Base-by-base conservation (phyloP, 2,888 invertebrate genomes). In the Amblyjoppa proteus region DNA sequence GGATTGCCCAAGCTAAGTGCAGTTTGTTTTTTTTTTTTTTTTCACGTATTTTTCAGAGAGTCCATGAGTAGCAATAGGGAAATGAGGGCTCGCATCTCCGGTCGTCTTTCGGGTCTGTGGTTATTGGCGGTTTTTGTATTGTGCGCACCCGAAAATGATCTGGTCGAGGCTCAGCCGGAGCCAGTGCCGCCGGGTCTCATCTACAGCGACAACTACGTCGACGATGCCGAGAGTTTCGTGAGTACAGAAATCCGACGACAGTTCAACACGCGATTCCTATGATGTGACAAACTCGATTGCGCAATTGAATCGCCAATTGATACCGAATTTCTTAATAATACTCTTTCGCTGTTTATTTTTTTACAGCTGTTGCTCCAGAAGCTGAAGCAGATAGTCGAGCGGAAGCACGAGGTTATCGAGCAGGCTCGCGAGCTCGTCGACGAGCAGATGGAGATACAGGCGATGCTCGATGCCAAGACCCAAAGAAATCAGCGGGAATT, bases 371-470 rank as follows among this genome's bases (percentile, higher is more conserved):
- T 93, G 38, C 69, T 92, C 16, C 90, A 90, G 25, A 91, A 88
- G 73, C 87, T 93, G 68, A 91, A 89, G 41, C 90, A 91, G 70
- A 81, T 92, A 79, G 87, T 85, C 9, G 90, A 91, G 16, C 88
- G 88, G 2, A 91, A 90, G 76, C 88, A 91, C 45, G 91, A 92
- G 45, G 87, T 90, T 34, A 89, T 87, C 5, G 92, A 92, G 53
- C 89, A 91, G 28, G 91, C 91, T 38, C 90, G 89, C n/a, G 91
- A 90, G 69, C 83, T 93, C 61, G 88, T 89, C 25, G 91, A 92
- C 70, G 91, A 90, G 49, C 90, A 92, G 75, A 88, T 92, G 84
- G 88, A 89, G 56, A 89, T 93, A 7, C 91, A 92, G 56, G 89
- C 87, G 16, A 87, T 92, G 49, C 88, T 93, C 16, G 90, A 91